Conservation (phyloP, 2,888 invertebrate genomes). For the Epirrhoe alternata region DNA sequence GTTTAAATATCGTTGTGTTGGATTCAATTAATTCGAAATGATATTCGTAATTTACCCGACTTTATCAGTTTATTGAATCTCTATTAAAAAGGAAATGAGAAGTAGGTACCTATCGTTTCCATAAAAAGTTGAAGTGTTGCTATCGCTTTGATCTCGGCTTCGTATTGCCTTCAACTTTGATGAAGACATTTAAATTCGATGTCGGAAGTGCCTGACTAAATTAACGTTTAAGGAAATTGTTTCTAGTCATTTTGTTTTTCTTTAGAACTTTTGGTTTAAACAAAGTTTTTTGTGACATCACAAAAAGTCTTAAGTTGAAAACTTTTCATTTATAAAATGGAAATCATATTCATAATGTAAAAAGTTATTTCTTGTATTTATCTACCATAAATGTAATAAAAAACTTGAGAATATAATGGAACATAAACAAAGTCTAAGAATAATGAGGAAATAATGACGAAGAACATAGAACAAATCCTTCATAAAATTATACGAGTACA, state of each 20-base stretch:
- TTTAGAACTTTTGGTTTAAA: constrained; percentile 4
- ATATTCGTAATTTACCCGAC: constrained; percentile 51
- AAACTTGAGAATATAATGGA: neutral
- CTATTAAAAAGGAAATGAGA: constrained; percentile 68
- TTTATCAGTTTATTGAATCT: constrained; percentile 69
- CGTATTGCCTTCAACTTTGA: constrained; percentile 61
- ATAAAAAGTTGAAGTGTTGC: constrained; percentile 63
- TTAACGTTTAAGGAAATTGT: constrained; percentile 7
- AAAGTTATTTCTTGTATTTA: constrained; percentile 10
- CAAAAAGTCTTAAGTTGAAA: constrained; percentile 2
- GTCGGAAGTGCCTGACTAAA: constrained; percentile 45
- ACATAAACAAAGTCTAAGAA: neutral
- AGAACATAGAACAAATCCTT: constrained; percentile 11
- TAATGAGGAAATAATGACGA: neutral
- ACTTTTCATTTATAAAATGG: neutral
- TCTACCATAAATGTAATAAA: neutral
- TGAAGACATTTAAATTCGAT: constrained; percentile 61
- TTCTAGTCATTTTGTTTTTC: constrained; percentile 6
- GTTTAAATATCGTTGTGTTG: constrained; percentile 1
- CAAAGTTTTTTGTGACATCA: constrained; percentile 8
- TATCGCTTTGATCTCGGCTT: constrained; percentile 65
- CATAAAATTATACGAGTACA: constrained; percentile 39
- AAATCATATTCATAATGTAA: neutral
- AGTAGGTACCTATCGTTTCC: constrained; percentile 61
- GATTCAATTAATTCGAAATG: constrained; percentile 25